Base-by-base conservation (phyloP, 2,113 vertebrate species). In the Zosterops lateralis region DNA sequence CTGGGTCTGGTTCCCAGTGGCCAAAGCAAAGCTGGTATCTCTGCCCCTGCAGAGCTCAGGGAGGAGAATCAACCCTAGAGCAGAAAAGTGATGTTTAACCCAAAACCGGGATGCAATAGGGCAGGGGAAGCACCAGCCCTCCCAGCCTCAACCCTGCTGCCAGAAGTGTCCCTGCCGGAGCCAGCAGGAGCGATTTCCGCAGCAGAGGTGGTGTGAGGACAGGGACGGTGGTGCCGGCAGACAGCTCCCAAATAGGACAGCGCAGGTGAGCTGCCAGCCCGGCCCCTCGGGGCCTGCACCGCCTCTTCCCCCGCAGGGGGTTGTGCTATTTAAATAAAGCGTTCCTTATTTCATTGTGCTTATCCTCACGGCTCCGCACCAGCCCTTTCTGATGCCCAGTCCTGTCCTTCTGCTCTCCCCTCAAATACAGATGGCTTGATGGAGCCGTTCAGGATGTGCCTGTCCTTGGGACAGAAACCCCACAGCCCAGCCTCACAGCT, bases 101-200 rank as follows among this genome's bases (percentile, higher is more conserved):
- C 45, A 1, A 14, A 44, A 26, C 1, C 2, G 1, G 28, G 38
- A 26, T 22, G 45, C 6, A 4, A 26, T 1, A 34, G 9, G 26
- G 31, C 22, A 32, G 7, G 38, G 21, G 25, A 62, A 48, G 51
- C 45, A 47, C 12, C 26, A 47, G 5, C 25, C 29, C 24, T 40
- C 4, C 10, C 18, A 5, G 12, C 18, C 38, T n/a, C 58, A n/a
- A 4, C 10, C 2, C 40, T 3, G 1, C 28, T 24, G 38, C 29
- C 31, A 1, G 8, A 6, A 32, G 14, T 1, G n/a, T 7, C 2
- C 4, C 45, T 0, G 0, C 21, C 0, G 0, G 53, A n/a, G 81
- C 22, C 22, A 22, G 31, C 24, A n/a, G 51, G 29, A 42, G 28
- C 3, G 0, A n/a, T 12, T 22, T 48, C 29, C 29, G 8, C 17